A percentile compares a stretch with the other conserved stretches of the same genome.
Conservation (phyloP, 2,888 invertebrate species). For the Cynaeus angustus region DNA sequence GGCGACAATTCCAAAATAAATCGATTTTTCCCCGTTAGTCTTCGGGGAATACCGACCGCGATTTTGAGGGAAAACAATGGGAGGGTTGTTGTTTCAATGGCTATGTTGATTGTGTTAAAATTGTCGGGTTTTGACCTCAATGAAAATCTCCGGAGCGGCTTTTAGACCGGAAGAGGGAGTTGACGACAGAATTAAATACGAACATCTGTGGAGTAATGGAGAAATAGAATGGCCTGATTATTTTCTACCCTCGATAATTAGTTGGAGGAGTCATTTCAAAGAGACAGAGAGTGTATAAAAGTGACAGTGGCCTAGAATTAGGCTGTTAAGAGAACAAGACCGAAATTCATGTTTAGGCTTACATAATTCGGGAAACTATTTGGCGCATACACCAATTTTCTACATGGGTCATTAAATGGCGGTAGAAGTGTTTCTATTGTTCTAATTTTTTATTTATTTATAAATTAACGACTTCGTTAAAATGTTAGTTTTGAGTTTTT, state of each 20-base stretch:
- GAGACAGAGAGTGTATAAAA: background rate
- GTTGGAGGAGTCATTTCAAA: constrained; percentile 7
- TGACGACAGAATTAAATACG: constrained; percentile 15
- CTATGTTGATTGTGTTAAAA: constrained; percentile 26
- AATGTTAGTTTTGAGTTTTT: too few species aligned
- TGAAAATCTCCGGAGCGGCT: constrained; percentile 23
- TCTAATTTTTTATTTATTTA: too few species aligned
- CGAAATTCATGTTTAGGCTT: too few species aligned
- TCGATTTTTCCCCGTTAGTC: constrained; percentile 2
- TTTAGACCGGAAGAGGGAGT: constrained; percentile 13
- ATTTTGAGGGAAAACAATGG: constrained; percentile 19
- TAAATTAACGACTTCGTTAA: too few species aligned
- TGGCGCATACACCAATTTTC: too few species aligned
- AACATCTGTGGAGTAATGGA: constrained; percentile 12
- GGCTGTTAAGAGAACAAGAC: background rate
- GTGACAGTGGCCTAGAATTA: background rate
- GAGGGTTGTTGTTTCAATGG: constrained; percentile 23
- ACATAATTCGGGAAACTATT: too few species aligned
- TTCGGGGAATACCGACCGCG: background rate
- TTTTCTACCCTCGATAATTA: constrained; percentile 9
- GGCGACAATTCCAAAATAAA: background rate
- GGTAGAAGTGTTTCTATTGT: too few species aligned
- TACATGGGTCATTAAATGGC: too few species aligned
- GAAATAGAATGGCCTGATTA: constrained; percentile 11
- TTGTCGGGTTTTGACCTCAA: constrained; percentile 29